Evolutionary conservation across 2,888 invertebrate genomes (phyloP), one percentile per base, ranked within the genome.

Genomic region (Epinotia ramella): DNA sequence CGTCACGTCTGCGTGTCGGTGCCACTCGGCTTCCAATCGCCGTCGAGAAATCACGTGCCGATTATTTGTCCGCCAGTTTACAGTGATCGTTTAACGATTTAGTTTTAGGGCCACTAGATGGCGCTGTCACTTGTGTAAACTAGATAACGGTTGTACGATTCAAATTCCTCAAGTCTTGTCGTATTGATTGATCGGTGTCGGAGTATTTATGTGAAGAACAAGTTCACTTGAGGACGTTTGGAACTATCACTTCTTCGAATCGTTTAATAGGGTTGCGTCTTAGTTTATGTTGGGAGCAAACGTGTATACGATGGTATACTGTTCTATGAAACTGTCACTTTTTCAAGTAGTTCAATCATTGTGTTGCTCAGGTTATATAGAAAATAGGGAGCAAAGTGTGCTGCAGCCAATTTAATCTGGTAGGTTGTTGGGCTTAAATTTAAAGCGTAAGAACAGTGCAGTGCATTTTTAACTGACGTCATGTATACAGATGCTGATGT

Each of bases 1-100:
- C 89, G 88, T 88, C 88, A 87, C 82, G 66, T 68, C 69, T 82
- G 84, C 84, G 83, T 83, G 84, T 81, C 81, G 74, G 79, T 77
- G 68, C 62, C 69, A 69, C 59, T 69, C 69, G 59, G n/a, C 69
- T 60, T 46, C 69, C n/a, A 46, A 44, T 7, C 59, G 59, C 16
- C 69, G 60, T 1, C 46, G 59, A n/a, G 59, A 60, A 60, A 69
- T 60, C 60, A 69, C 69, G 69, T 28, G 69, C 59, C 69, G 68
- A 11, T 69, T 46, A 60, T 46, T 68, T 69, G 69, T 69, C 69
- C 68, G 69, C 59, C 59, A 69, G 59, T 69, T 69, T 60, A 69
- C 59, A 60, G 16, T 40, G 40, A 44, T 9, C 9, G 9, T 40
- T 40, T 40, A 1, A 40, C 2, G 7, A 40, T 40, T 40, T 40